A percentile compares a stretch with the other conserved stretches of the same genome.
These are phyloP conservation scores for Pseudonaja textilis DNA, from an alignment of 2,113 vertebrate species.

Conservation along the genomic window DNA sequence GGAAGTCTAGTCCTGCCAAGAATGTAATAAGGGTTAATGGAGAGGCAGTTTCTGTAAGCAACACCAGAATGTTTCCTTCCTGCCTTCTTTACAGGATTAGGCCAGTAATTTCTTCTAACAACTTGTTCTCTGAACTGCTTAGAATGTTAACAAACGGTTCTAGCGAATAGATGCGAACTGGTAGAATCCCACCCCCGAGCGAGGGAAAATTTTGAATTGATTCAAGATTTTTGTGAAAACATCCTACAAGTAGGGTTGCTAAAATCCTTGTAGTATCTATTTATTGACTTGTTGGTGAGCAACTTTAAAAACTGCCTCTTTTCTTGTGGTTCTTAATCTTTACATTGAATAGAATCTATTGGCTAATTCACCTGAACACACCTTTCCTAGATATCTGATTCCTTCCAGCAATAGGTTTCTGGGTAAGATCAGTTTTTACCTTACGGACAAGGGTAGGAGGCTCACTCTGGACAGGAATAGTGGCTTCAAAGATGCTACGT, in stretches of 20 bases:
- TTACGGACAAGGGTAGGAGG: slow-evolving; percentile 55
- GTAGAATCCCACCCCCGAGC: too few species aligned
- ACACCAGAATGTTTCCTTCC: too few species aligned
- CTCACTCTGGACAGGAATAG: slow-evolving; percentile 46
- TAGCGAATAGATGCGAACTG: too few species aligned
- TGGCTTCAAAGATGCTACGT: slow-evolving; percentile 85
- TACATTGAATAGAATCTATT: neutral
- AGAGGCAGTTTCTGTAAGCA: too few species aligned
- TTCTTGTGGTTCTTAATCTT: neutral
- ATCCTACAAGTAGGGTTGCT: neutral
- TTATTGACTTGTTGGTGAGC: neutral
- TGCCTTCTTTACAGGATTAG: too few species aligned
- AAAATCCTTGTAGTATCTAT: neutral
- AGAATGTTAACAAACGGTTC: too few species aligned
- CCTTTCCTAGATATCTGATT: neutral
- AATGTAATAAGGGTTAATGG: too few species aligned
- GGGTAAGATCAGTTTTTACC: slow-evolving; percentile 57
- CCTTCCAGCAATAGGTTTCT: neutral
- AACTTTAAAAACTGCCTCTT: neutral
- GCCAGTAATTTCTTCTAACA: too few species aligned
- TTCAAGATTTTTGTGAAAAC: neutral
- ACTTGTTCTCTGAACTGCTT: too few species aligned
- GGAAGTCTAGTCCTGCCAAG: too few species aligned
- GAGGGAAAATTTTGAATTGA: neutral
- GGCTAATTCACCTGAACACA: neutral